Base-by-base conservation (phyloP, 2,113 vertebrate genomes). In the Sisor rabdophorus region DNA sequence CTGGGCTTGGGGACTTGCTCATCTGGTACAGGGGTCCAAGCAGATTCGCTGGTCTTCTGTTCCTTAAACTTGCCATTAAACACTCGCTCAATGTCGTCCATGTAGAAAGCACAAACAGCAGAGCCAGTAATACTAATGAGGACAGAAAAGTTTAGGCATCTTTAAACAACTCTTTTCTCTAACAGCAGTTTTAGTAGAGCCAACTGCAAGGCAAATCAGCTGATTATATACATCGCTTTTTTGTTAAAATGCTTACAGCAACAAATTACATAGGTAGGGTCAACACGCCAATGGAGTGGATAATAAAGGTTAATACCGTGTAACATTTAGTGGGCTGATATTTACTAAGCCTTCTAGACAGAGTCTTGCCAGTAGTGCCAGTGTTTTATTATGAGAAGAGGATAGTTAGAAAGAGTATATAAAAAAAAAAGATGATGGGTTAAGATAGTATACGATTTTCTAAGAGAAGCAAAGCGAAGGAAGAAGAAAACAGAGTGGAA, bases 51-150 rank as follows among this genome's bases (percentile, higher is more conserved):
- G 52, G 93, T 95, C 20, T 89, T 91, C 90, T 96, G 93, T 87
- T 98, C 96, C 11, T 98, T 94, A 71, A 98, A 99, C 85, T 93
- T 94, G 12, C 97, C 95, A 4, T 89, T 87, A 74, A 99, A 99
- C 0, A 91, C 94, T n/a, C 79, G 91, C 75, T 96, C 95, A 9
- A 99, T 89, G n/a, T 98, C 97, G 0, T 95, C 95, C 94, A 98
- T 94, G 89, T 96, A 96, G 89, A 98, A 99, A 19, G 94, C 93
- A 1, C 97, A 99, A 77, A 99, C 94, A 0, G 95, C 96, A 0
- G 97, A 99, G 58, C 97, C 97, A 0, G 95, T 96, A 88, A 98
- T 99, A 87, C 97, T 99, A 89, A 0, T 0, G 12, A 36, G 11
- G 50, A 24, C 16, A 71, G 22, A 53, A 64, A 28, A 9, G 3